phyloP scores from a whole-genome alignment of 92 coral and sea anemone species.

The Chrysogorgia sp. region DNA sequence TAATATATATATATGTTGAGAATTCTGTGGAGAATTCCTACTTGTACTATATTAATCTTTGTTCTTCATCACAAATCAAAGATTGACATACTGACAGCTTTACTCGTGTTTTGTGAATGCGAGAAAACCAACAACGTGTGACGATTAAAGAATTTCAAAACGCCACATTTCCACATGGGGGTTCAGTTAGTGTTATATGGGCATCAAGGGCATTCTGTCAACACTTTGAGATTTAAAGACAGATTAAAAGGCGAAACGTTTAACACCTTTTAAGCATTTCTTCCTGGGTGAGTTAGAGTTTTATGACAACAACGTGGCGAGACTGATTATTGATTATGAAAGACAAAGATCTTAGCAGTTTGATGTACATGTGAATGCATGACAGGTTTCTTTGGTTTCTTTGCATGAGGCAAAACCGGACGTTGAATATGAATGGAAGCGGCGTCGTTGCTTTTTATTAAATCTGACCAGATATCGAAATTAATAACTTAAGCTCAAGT shows the following conservation, averaged over 20 bases:
- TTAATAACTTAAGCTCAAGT: not conserved
- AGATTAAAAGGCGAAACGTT: not conserved
- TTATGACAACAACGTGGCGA: too few relatives aligned
- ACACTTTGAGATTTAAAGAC: slow-evolving; percentile 6
- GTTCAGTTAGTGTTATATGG: not conserved
- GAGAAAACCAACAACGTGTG: slow-evolving; percentile 1
- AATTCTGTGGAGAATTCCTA: too few relatives aligned
- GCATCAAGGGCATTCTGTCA: slow-evolving; percentile 24
- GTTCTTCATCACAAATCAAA: not conserved
- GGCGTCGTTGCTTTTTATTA: not conserved
- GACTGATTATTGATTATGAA: too few relatives aligned
- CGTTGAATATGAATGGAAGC: not conserved
- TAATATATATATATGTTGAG: too few relatives aligned
- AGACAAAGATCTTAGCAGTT: too few relatives aligned
- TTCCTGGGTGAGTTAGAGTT: too few relatives aligned
- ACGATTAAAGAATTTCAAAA: not conserved
- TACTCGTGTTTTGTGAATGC: not conserved
- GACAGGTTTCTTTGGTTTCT: not conserved
- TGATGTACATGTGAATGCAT: too few relatives aligned
- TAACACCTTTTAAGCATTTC: slow-evolving; percentile 13
- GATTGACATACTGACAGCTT: not conserved
- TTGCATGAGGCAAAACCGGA: not conserved
- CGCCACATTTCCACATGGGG: not conserved
- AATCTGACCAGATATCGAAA: not conserved
- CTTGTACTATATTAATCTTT: too few relatives aligned